Evolutionary conservation across 2,888 invertebrate species (phyloP), one percentile per base, ranked within the genome.

Genomic region (Drosophila mimica): DNA sequence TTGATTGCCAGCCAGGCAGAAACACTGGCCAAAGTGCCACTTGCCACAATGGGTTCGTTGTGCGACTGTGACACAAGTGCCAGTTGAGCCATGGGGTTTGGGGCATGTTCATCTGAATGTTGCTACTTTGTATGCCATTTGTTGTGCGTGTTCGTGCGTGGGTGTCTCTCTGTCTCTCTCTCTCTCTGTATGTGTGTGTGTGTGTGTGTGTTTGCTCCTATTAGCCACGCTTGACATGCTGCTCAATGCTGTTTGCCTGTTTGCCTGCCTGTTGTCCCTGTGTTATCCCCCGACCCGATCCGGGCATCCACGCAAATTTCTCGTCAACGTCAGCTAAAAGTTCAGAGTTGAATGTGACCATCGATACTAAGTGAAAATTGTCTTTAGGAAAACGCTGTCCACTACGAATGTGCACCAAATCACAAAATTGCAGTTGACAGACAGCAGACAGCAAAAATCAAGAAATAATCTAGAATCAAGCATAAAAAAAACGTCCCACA

Each of bases 341-440:
- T 90, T 90, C 86, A 85, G 74, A 85, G 85, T 83, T 85, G 89
- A 85, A 89, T 76, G 77, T 56, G 86, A 61, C 80, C 81, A 88
- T 74, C 65, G 75, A 89, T 79, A 74, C 64, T n/a, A 33, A 36
- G 49, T 52, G 62, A 63, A 66, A 36, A 68, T 69, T 76, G 40
- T 73, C 69, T 63, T 54, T 51, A 49, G 43, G 34, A 31, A 33
- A 52, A 61, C 70, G 59, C 63, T 76, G 17, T 34, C 9, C 61
- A 53, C 48, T 64, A 60, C 46, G 30, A 53, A 38, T 53, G 36
- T 30, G n/a, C 8, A 9, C 0, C 30, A 58, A 38, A 11, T 28
- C 11, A 1, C n/a, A 46, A 31, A 28, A 20, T 4, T 31, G 17
- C 28, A 48, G 36, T 20, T 36, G 33, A 43, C 15, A 30, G 25